Conservation (phyloP, 2,888 invertebrate species). For the Drosophila koepferae region DNA sequence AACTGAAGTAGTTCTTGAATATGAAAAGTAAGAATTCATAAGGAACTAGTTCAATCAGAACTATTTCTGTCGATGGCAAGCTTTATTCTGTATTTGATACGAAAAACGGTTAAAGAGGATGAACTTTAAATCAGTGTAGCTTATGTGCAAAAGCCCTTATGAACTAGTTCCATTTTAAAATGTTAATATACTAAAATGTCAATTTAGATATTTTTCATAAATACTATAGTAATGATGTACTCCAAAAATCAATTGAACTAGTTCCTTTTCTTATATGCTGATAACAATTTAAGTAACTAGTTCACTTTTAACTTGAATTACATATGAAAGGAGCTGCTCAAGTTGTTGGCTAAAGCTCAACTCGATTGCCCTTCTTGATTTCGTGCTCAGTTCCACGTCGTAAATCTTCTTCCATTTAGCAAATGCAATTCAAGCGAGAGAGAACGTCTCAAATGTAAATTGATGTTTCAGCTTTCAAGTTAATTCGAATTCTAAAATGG, state of each 20-base stretch:
- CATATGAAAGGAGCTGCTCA: neutral
- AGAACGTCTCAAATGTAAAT: slow-evolving; percentile 10
- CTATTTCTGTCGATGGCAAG: no score
- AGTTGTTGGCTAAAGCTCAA: neutral
- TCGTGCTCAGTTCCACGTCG: neutral
- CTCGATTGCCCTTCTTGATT: neutral
- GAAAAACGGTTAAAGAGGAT: no score
- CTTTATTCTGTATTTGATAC: no score
- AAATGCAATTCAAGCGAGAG: slow-evolving; percentile 1
- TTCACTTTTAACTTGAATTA: neutral
- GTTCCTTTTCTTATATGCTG: neutral
- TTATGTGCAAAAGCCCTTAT: neutral
- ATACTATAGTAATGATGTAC: no score
- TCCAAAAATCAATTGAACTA: no score
- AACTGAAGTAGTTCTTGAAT: neutral
- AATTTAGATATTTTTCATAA: no score
- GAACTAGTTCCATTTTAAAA: neutral
- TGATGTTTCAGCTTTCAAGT: slow-evolving; percentile 1
- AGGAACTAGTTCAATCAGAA: no score
- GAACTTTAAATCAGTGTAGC: neutral
- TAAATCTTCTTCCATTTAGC: neutral
- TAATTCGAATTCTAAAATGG: slow-evolving; percentile 13
- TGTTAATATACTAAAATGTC: no score
- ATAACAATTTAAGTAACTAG: neutral
- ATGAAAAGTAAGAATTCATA: neutral